These are phyloP conservation scores for Sitophilus oryzae DNA, from an alignment of 1,140 invertebrate genomes.

Conservation along the genomic window DNA sequence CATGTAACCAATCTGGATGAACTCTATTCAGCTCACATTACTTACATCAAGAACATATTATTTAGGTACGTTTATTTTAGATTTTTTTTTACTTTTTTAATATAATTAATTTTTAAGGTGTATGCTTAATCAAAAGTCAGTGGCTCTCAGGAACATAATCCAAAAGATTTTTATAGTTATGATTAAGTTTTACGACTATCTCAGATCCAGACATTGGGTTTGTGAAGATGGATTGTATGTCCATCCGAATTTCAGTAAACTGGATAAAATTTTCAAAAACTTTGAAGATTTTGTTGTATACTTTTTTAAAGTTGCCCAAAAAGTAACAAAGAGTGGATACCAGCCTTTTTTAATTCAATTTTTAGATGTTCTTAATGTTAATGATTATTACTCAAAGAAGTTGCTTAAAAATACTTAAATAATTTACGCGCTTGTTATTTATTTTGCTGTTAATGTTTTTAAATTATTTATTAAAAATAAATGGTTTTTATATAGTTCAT, in stretches of 20 bases:
- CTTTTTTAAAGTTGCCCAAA: constrained; percentile 37
- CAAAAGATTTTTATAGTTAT: constrained; percentile 64
- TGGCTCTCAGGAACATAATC: constrained; percentile 57
- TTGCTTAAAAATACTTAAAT: neutral
- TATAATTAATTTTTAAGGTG: constrained; percentile 50
- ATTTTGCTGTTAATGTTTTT: too few relatives aligned
- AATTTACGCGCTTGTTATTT: too few relatives aligned
- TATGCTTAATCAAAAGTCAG: constrained; percentile 60
- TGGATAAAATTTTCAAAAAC: constrained; percentile 40
- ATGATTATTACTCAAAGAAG: constrained; percentile 36
- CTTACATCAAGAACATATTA: constrained; percentile 65
- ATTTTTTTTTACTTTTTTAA: neutral
- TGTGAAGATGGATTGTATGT: constrained; percentile 30
- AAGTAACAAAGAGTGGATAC: constrained; percentile 37
- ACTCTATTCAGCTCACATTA: constrained; percentile 60
- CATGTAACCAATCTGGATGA: constrained; percentile 59
- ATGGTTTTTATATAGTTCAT: too few relatives aligned
- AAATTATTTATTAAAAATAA: too few relatives aligned
- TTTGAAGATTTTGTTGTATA: constrained; percentile 38
- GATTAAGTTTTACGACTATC: constrained; percentile 60
- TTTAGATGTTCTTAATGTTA: constrained; percentile 39
- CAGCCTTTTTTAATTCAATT: constrained; percentile 39
- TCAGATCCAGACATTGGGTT: constrained; percentile 35
- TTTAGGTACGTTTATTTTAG: constrained; percentile 50
- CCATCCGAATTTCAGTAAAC: constrained; percentile 39